Percentiles rank a stretch among this genome's conserved stretches.
phyloP scores from a whole-genome alignment of 2,797 vertebrate genomes.

The Melanotaenia trifasciata region DNA sequence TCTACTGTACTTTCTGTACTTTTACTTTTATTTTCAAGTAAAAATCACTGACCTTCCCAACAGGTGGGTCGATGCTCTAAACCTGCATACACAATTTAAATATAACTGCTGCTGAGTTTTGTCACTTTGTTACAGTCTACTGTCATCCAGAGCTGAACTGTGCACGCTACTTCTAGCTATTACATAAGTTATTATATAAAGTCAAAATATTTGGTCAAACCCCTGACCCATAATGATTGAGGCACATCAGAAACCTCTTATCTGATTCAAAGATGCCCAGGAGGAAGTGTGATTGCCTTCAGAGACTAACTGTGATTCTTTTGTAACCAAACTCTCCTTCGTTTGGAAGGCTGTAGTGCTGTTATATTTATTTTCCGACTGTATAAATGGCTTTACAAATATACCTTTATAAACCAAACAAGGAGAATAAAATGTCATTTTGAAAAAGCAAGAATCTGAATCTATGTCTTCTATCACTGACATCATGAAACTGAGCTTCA shows the following conservation, averaged over 20 bases:
- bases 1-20: no score
- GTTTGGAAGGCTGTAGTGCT: not conserved
- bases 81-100: no score
- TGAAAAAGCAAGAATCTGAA: constrained; percentile 13
- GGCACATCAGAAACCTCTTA: constrained; percentile 33
- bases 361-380: not conserved
- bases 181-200: constrained; percentile 64
- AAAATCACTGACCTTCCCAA: no score
- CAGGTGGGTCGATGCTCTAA: no score
- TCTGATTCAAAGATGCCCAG: constrained; percentile 44
- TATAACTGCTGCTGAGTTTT: no score
- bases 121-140: no score
- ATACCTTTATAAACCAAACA: not conserved
- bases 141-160: no score
- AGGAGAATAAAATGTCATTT: constrained; percentile 15
- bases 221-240: constrained; percentile 44
- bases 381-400: constrained; percentile 1
- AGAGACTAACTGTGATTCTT: no score
- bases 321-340: no score
- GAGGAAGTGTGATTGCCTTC: no score
- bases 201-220: constrained; percentile 26
- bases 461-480: constrained; percentile 25
- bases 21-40: no score
- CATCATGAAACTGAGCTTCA: constrained; percentile 26
- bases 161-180: constrained; percentile 19